These are phyloP conservation scores for Sarcophaga carnaria DNA, from an alignment of 2,888 invertebrate species.

Conservation along the genomic window DNA sequence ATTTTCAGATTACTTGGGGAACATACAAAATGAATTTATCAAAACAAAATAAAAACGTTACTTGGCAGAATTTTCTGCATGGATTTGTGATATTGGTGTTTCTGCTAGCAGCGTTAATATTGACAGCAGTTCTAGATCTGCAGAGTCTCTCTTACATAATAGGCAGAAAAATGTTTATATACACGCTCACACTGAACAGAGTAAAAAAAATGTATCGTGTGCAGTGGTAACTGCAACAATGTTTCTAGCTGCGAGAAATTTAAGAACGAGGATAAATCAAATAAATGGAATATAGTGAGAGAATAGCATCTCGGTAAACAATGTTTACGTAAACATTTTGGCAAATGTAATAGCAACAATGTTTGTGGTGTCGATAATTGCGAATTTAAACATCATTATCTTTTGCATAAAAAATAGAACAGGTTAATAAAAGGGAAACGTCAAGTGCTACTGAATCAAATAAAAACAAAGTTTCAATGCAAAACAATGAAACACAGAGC, in stretches of 20 bases:
- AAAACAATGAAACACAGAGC: slow-evolving; percentile 22
- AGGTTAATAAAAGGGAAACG: neutral
- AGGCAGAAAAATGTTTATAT: slow-evolving; percentile 1
- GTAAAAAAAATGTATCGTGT: neutral
- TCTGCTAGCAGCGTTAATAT: slow-evolving; percentile 33
- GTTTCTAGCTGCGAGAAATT: slow-evolving; percentile 30
- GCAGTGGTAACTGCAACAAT: slow-evolving; percentile 9
- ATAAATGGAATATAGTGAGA: slow-evolving; percentile 44
- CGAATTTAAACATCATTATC: slow-evolving; percentile 31
- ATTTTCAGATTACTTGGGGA: slow-evolving; percentile 32
- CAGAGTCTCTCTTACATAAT: neutral
- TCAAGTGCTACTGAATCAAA: neutral
- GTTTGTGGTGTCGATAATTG: slow-evolving; percentile 24
- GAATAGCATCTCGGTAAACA: slow-evolving; percentile 22
- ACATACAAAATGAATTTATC: slow-evolving; percentile 2
- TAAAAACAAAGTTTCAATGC: slow-evolving; percentile 3
- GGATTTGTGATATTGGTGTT: slow-evolving; percentile 34
- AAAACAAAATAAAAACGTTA: neutral
- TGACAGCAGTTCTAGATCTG: neutral
- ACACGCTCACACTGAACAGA: neutral
- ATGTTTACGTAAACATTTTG: slow-evolving; percentile 19
- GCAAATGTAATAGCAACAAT: neutral
- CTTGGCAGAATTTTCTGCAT: slow-evolving; percentile 13
- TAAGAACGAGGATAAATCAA: slow-evolving; percentile 4
- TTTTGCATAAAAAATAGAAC: neutral